These are phyloP conservation scores for Pammene fasciana DNA, from an alignment of 2,888 invertebrate species.

Conservation along the genomic window DNA sequence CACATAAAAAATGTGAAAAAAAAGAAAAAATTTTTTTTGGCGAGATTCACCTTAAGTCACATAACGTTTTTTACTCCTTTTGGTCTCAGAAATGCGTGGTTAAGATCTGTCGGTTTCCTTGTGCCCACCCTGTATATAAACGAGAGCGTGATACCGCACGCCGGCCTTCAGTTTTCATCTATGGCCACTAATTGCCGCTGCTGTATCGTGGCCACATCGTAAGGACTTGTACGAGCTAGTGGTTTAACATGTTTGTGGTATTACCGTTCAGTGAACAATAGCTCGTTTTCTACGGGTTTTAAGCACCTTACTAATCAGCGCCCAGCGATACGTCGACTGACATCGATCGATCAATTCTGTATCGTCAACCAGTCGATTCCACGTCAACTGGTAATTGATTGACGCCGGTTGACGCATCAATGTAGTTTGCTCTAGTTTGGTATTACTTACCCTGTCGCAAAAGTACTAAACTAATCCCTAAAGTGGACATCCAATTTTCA, in stretches of 20 bases:
- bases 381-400: conserved; percentile 4
- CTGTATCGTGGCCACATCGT: too few relatives aligned
- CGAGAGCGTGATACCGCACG: too few relatives aligned
- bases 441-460: neutral
- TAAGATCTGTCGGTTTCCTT: too few relatives aligned
- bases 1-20: too few relatives aligned
- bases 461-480: neutral
- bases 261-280: neutral
- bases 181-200: too few relatives aligned
- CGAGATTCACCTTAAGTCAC: too few relatives aligned
- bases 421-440: neutral
- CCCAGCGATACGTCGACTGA: neutral
- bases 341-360: neutral
- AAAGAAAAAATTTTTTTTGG: too few relatives aligned
- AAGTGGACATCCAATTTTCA: too few relatives aligned
- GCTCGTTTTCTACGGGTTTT: neutral
- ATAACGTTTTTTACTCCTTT: too few relatives aligned
- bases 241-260: neutral
- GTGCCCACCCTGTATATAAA: too few relatives aligned
- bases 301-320: neutral
- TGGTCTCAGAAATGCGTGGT: too few relatives aligned
- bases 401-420: neutral
- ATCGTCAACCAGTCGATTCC: neutral
- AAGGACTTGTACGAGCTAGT: neutral
- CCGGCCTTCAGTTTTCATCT: too few relatives aligned